These are phyloP conservation scores for Drosophila neocordata DNA, from an alignment of 1,140 invertebrate species.

Conservation along the genomic window DNA sequence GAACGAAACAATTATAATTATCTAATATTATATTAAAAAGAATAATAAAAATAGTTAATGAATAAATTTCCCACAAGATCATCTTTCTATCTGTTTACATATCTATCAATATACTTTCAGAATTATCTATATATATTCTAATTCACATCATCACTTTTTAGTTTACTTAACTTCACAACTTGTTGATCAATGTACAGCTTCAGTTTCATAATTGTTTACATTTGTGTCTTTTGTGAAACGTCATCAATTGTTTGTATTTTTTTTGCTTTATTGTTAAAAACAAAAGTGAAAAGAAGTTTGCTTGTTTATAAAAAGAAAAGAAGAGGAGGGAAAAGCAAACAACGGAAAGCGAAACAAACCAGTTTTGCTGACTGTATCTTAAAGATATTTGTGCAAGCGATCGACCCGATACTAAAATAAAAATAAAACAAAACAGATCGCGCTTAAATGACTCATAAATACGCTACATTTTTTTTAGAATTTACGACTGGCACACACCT, in stretches of 20 bases:
- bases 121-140: too few species aligned
- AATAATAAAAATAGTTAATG: too few species aligned
- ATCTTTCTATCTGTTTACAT: too few species aligned
- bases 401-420: constrained; percentile 40
- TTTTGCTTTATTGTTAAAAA: constrained; percentile 10
- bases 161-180: too few species aligned
- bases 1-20: too few species aligned
- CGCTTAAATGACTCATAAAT: constrained; percentile 57
- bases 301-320: constrained; percentile 25
- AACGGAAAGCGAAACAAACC: constrained; percentile 36
- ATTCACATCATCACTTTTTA: too few species aligned
- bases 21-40: too few species aligned
- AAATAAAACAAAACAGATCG: constrained; percentile 17
- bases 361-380: constrained; percentile 38
- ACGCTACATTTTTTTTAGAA: constrained; percentile 22
- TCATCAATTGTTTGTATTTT: constrained; percentile 34
- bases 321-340: neutral
- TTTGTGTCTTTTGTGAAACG: constrained; percentile 36
- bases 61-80: too few species aligned
- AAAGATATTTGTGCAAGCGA: constrained; percentile 39
- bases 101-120: too few species aligned
- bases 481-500: constrained; percentile 41
- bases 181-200: constrained; percentile 8
- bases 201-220: constrained; percentile 47
- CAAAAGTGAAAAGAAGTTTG: constrained; percentile 70